A percentile compares a stretch with the other conserved stretches of the same genome.
phyloP scores from a whole-genome alignment of 2,888 invertebrate genomes.

The Xestia sexstrigata region DNA sequence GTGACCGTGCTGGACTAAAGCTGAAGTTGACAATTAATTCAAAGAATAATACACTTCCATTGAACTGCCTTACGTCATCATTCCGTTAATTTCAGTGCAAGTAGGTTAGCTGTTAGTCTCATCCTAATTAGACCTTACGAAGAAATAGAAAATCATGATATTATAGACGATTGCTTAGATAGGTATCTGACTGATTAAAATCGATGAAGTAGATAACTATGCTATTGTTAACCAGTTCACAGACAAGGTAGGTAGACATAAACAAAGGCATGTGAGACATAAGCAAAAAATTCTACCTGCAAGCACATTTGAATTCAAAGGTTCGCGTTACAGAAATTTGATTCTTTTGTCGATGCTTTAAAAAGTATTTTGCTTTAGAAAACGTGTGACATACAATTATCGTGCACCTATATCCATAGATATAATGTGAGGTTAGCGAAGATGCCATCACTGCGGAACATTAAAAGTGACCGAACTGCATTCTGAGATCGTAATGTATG shows the following conservation, averaged over 20 bases:
- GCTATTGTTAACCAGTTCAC: conserved; percentile 74
- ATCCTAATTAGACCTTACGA: conserved; percentile 54
- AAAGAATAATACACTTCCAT: conserved; percentile 71
- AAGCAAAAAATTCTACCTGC: conserved; percentile 81
- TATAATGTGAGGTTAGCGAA: conserved; percentile 72
- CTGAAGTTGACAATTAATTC: conserved; percentile 76
- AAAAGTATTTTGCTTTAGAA: conserved; percentile 68
- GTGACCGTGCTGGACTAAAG: conserved; percentile 73
- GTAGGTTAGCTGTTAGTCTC: conserved; percentile 57
- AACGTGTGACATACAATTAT: conserved; percentile 60
- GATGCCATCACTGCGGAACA: conserved; percentile 76
- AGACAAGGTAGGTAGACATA: conserved; percentile 70
- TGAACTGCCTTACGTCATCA: conserved; percentile 65
- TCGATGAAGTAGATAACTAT: conserved; percentile 63
- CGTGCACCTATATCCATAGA: conserved; percentile 65
- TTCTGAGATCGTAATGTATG: conserved; percentile 82
- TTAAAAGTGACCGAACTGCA: conserved; percentile 84
- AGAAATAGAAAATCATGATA: conserved; percentile 60
- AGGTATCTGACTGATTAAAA: conserved; percentile 63
- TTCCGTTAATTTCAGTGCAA: conserved; percentile 55
- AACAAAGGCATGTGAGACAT: conserved; percentile 77
- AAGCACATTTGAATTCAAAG: conserved; percentile 68
- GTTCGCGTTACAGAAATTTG: conserved; percentile 65
- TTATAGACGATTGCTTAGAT: conserved; percentile 57
- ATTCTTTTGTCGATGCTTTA: conserved; percentile 68